These are phyloP conservation scores for Elanus axillaris DNA, from an alignment of 2,113 vertebrate species.

Conservation along the genomic window DNA sequence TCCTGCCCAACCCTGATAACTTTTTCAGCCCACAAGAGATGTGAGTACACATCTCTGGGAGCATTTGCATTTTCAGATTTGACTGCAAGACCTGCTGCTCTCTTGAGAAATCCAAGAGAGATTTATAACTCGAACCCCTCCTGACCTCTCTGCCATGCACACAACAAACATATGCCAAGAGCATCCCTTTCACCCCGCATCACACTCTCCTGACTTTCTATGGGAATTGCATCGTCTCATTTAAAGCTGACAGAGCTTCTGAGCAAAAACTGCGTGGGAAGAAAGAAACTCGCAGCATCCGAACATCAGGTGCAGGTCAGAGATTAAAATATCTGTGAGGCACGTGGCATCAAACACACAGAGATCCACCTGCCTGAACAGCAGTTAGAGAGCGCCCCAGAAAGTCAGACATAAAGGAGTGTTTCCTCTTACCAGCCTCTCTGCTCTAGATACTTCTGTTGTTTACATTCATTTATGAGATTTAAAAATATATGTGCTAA, in stretches of 20 bases:
- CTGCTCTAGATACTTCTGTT: background rate
- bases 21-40: background rate
- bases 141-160: background rate
- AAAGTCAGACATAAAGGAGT: background rate
- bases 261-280: background rate
- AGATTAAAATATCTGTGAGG: conserved; percentile 25
- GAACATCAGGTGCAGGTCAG: background rate
- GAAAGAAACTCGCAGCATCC: background rate
- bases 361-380: background rate
- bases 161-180: background rate
- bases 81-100: background rate
- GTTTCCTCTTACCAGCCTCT: background rate
- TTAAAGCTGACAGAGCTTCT: background rate
- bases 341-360: background rate
- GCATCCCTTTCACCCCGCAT: background rate
- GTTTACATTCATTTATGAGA: background rate
- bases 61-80: background rate
- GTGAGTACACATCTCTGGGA: fast-evolving
- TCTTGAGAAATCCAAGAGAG: background rate
- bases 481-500: background rate
- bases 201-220: background rate
- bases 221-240: background rate
- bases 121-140: background rate
- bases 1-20: background rate
- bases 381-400: background rate